A percentile compares a stretch with the other conserved stretches of the same genome.
These are phyloP conservation scores for Ferdinandea cuprea DNA, from an alignment of 2,888 invertebrate species.

Conservation along the genomic window DNA sequence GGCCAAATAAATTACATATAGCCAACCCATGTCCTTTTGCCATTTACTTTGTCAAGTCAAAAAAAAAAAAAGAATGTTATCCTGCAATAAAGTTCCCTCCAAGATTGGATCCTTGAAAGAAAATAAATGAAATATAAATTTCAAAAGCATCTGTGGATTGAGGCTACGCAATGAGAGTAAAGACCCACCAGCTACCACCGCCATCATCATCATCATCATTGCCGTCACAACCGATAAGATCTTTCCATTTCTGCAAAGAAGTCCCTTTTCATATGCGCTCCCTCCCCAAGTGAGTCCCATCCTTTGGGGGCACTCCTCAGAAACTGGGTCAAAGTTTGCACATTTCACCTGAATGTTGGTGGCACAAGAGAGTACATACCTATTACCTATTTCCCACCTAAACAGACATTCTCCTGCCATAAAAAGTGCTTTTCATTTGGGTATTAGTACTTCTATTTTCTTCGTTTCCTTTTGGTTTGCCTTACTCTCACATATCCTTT, in stretches of 20 bases:
- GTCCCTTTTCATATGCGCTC: constrained; percentile 62
- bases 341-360: constrained; percentile 63
- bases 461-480: too few relatives aligned
- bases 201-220: constrained; percentile 52
- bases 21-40: constrained; percentile 59
- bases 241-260: constrained; percentile 70
- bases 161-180: constrained; percentile 69
- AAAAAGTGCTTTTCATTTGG: constrained; percentile 62
- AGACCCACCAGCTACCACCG: constrained; percentile 4
- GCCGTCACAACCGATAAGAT: constrained; percentile 69
- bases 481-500: constrained; percentile 53
- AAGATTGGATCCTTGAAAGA: constrained; percentile 63
- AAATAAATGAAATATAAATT: constrained; percentile 69
- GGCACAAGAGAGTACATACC: background rate
- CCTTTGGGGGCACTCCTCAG: constrained; percentile 41
- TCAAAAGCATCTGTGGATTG: constrained; percentile 72
- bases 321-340: constrained; percentile 70
- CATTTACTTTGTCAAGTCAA: constrained; percentile 39
- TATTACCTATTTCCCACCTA: too few relatives aligned
- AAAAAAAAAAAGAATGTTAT: constrained; percentile 43
- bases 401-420: constrained; percentile 46
- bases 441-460: constrained; percentile 46
- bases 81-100: constrained; percentile 53
- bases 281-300: constrained; percentile 2
- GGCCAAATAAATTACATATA: constrained; percentile 67